Evolutionary conservation across 2,113 vertebrate genomes (phyloP), one percentile per base, ranked within the genome.

Genomic region (Sander lucioperca): DNA sequence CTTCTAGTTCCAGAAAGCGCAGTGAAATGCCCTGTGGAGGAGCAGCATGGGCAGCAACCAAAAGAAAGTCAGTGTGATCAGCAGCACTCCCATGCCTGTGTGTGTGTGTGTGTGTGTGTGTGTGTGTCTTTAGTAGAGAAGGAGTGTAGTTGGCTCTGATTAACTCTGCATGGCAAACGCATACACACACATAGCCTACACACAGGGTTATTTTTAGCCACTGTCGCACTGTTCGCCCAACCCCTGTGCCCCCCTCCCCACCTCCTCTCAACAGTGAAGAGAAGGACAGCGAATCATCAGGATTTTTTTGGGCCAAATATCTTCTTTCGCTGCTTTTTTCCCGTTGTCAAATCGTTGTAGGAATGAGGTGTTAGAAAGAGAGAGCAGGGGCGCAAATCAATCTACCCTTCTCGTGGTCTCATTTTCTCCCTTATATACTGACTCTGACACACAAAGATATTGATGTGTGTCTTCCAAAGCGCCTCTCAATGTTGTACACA

Each of bases 1-100:
- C 90, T 94, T 93, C 87, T 78, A 23, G 86, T 93, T 91, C 67
- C 77, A 87, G 76, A 90, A 80, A 86, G 77, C 1, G 36, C 64
- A 2, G 81, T 93, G 91, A 92, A 88, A 94, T 93, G 90, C 93
- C 93, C 93, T 56, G 86, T 88, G 84, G 92, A 89, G 71, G 80
- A 86, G 79, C 87, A 0, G 67, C 87, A 87, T 54, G 87, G 74
- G 83, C 74, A 82, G 86, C 77, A 90, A 74, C 58, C 65, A 64
- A 48, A 79, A 82, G 74, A 88, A 77, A 89, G 82, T 86, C 85
- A 72, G 79, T 84, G 84, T 85, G 89, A 86, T 84, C 79, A 71
- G 80, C 56, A 11, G 33, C 71, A 11, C 68, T 85, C 80, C 57
- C 88, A 78, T 77, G 82, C 53, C 58, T 68, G 61, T 51, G 39